Evolutionary conservation across 1,140 invertebrate species (phyloP).

Genomic region (Temnothorax longispinosus): DNA sequence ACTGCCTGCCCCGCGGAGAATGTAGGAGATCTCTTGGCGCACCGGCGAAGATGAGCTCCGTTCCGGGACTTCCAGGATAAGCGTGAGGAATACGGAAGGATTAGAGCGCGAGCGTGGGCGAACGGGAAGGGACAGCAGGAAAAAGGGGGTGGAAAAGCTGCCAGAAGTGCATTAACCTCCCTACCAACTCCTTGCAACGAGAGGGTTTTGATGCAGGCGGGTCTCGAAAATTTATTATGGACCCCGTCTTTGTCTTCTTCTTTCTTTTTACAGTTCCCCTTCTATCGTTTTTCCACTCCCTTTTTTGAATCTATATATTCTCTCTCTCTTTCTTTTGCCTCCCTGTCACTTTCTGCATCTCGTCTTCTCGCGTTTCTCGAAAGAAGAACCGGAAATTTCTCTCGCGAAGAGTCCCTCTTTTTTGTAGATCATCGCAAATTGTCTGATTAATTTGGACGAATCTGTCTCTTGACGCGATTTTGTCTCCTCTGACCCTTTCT

Average conservation of each 20-base stretch:
- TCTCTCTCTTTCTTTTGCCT: neutral
- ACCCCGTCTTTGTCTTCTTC: neutral
- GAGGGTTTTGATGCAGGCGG: constrained; percentile 35
- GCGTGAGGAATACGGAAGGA: constrained; percentile 19
- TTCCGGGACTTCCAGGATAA: constrained; percentile 39
- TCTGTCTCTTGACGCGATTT: neutral
- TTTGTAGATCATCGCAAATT: neutral
- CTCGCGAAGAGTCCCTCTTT: neutral
- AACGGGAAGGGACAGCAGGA: neutral
- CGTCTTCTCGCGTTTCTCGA: neutral
- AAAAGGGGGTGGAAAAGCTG: constrained; percentile 18
- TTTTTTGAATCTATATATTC: neutral
- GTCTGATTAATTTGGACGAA: neutral
- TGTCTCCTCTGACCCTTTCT: neutral
- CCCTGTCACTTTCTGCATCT: neutral
- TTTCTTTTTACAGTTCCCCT: neutral
- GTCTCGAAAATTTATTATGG: constrained; percentile 60
- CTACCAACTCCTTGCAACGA: constrained; percentile 26
- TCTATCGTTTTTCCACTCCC: neutral
- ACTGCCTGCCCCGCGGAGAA: neutral
- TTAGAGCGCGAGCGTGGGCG: constrained; percentile 21
- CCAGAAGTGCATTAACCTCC: constrained; percentile 59
- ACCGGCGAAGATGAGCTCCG: constrained; percentile 26
- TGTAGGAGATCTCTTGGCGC: neutral
- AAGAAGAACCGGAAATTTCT: neutral